Base-by-base conservation (phyloP, 1,140 invertebrate species). In the Aphidius ervi region DNA sequence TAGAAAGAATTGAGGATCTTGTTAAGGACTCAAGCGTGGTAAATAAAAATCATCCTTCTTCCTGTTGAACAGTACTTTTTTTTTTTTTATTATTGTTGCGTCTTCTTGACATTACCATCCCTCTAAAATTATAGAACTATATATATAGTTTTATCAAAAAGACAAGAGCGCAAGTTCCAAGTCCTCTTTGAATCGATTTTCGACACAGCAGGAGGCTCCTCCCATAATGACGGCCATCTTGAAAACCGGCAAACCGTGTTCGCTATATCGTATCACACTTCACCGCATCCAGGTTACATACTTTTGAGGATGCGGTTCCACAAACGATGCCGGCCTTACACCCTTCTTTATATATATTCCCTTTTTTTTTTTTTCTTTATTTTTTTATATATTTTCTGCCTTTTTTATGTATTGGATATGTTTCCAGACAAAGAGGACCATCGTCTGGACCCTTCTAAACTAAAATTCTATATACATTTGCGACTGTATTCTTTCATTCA, bases 191-290 rank as follows among this genome's bases (percentile, higher is more conserved):
- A 71, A 80, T 80, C 78, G 78, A 80, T 80, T 76, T 74, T 68
- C 73, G 68, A 67, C 74, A 67, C 73, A 67, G 70, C 67, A 71
- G 68, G 72, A 80, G 73, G 76, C 78, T 80, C 78, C 78, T 79
- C 78, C 78, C 74, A 80, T 74, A 70, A 62, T 67, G 71, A 71
- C 77, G 75, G 78, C 78, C 78, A 80, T 80, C 77, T 79, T 54
- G 70, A 70, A 74, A 54, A 40, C 63, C 73, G 67, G 70, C 72
- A 74, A 46, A 53, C 63, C 66, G 65, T 72, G 62, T 70, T 71
- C 70, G 70, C 73, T 77, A 76, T 77, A 79, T 78, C 71, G 72
- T 74, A 77, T 76, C 72, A 78, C 76, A 78, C 76, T 74, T 75
- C 68, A 70, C 66, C 71, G 68, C 68, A 72, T 71, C 67, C 70